phyloP scores from a whole-genome alignment of 2,888 invertebrate species.

The Acleris emargana region DNA sequence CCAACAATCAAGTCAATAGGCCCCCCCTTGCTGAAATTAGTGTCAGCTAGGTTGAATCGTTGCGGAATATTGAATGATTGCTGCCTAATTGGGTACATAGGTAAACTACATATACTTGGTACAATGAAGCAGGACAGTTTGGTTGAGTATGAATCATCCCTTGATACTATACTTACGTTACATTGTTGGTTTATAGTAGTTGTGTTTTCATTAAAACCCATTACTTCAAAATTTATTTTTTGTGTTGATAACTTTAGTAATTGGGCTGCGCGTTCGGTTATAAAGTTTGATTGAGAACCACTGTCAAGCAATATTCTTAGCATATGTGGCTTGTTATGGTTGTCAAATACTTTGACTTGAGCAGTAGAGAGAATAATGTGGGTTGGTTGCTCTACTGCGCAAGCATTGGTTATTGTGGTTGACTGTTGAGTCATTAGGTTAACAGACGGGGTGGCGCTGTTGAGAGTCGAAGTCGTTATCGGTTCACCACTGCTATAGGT shows the following conservation, averaged over 20 bases:
- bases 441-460: too few relatives aligned
- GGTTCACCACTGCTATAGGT: too few relatives aligned
- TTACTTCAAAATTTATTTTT: neutral
- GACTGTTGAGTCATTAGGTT: too few relatives aligned
- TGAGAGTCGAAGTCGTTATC: too few relatives aligned
- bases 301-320: neutral
- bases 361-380: neutral
- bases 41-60: neutral
- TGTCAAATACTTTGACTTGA: neutral
- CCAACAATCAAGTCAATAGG: neutral
- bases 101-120: neutral
- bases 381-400: neutral
- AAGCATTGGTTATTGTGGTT: too few relatives aligned
- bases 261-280: neutral
- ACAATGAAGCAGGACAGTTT: neutral
- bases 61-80: neutral
- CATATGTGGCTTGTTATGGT: too few relatives aligned
- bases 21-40: neutral
- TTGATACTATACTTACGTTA: too few relatives aligned
- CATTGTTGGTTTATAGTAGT: too few relatives aligned
- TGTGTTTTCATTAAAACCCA: too few relatives aligned
- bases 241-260: neutral
- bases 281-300: neutral
- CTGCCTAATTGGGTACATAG: neutral
- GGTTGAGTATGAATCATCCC: too few relatives aligned